phyloP scores from a whole-genome alignment of 1,140 invertebrate species.

The Orius insidiosus region DNA sequence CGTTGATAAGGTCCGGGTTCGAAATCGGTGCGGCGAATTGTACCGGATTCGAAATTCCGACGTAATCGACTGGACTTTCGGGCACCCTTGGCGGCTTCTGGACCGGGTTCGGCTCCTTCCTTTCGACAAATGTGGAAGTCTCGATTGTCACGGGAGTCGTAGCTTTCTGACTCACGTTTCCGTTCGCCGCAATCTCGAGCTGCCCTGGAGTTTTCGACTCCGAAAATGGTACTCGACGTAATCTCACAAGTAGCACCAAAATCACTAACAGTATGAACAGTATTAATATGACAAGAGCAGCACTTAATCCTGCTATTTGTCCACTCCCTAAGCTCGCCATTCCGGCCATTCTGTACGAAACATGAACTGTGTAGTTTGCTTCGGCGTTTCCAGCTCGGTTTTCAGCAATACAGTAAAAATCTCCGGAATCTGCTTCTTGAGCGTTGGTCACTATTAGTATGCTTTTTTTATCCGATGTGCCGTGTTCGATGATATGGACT shows the following conservation, averaged over 20 bases:
- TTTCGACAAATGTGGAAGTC: slow-evolving; percentile 16
- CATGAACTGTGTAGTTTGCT: slow-evolving; percentile 74
- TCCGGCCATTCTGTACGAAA: slow-evolving; percentile 53
- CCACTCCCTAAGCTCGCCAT: slow-evolving; percentile 63
- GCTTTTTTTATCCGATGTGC: slow-evolving; percentile 49
- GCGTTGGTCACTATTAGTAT: slow-evolving; percentile 69
- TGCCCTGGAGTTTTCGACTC: slow-evolving; percentile 56
- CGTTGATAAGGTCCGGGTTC: slow-evolving; percentile 67
- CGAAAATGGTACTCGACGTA: slow-evolving; percentile 46
- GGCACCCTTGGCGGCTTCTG: slow-evolving; percentile 14
- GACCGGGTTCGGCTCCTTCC: slow-evolving; percentile 23
- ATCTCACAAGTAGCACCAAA: slow-evolving; percentile 48
- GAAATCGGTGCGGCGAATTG: slow-evolving; percentile 37
- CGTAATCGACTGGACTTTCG: slow-evolving; percentile 1
- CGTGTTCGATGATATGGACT: slow-evolving; percentile 61
- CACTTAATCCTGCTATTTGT: slow-evolving; percentile 69
- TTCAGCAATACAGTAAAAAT: slow-evolving; percentile 80
- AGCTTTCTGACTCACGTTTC: slow-evolving; percentile 12
- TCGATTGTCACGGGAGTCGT: slow-evolving; percentile 15
- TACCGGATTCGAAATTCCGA: not conserved
- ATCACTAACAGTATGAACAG: slow-evolving; percentile 56
- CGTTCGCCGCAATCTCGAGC: slow-evolving; percentile 30
- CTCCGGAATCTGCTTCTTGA: slow-evolving; percentile 69
- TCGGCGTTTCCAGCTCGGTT: slow-evolving; percentile 83
- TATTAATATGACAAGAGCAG: slow-evolving; percentile 60